Evolutionary conservation across 2,113 vertebrate species (phyloP).

Genomic region (Capreolus pygargus): DNA sequence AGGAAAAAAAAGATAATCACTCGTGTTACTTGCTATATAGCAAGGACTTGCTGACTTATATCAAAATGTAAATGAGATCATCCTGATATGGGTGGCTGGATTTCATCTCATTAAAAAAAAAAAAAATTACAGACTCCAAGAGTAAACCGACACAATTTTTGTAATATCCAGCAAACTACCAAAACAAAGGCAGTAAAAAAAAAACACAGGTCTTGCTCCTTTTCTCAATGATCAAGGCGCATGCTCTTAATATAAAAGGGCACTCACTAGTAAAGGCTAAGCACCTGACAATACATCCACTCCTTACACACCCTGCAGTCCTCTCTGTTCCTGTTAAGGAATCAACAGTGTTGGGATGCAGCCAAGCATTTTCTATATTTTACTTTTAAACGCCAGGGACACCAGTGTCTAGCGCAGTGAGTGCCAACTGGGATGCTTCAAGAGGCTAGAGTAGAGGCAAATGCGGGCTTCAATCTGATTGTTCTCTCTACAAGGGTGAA

Average conservation of each 20-base stretch:
- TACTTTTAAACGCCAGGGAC: background rate
- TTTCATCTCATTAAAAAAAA: background rate
- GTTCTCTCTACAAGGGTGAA: too few species aligned
- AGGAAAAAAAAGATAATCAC: background rate
- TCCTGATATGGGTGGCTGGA: background rate
- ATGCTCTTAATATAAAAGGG: background rate
- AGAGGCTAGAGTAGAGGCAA: background rate
- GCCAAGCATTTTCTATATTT: background rate
- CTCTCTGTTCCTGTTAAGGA: background rate
- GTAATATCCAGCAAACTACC: background rate
- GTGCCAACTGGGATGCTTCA: background rate
- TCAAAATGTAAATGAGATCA: background rate
- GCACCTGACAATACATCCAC: background rate
- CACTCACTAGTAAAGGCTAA: background rate
- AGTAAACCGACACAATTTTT: background rate
- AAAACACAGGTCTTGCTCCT: background rate
- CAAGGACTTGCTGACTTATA: background rate
- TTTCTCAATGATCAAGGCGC: background rate
- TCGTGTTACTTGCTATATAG: background rate
- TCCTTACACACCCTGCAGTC: background rate
- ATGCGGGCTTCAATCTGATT: background rate
- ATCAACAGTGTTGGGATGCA: background rate
- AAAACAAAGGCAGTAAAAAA: background rate
- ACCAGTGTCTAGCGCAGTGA: background rate
- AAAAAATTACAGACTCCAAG: background rate